Base-by-base conservation (phyloP, 1,140 invertebrate species). In the Macrobrachium rosenbergii region DNA sequence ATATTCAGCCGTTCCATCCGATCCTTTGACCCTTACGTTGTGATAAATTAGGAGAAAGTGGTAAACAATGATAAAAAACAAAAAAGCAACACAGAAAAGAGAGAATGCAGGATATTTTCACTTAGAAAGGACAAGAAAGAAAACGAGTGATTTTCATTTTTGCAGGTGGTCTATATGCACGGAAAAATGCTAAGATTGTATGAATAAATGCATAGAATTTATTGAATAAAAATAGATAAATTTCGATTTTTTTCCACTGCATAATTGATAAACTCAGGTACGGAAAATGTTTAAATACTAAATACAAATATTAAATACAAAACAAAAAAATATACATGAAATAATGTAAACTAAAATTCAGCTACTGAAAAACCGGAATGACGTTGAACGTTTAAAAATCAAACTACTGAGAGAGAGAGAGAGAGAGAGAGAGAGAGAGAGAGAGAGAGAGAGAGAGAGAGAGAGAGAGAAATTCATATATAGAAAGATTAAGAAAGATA, bases 351-450 rank as follows among this genome's bases (percentile, higher is more conserved):
- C n/a, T 78, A 52, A 23, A n/a, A 78, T 21, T 58, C 76, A 78
- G 37, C 45, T 59, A 12, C 10, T 21, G 10, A 72, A 10, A n/a
- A 11, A 12, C 67, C n/a, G n/a, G 67, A 28, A 12, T 21, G n/a
- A 11, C 7, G 19, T n/a, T 59, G n/a, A 78, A 78, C 23, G n/a
- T 16, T 19, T 37, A n/a, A 21, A 78, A 52, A 45, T 16, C 45
- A 52, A 78, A 21, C 45, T n/a, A 78, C 11, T 58, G 52, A 52
- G 37, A 77, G 75, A 59, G 63, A 67, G 63, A 67, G 63, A 67
- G 63, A 67, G 63, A 67, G 63, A 67, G 63, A 67, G 63, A 67
- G 63, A 67, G 63, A 67, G 63, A 67, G 63, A 67, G 63, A 67
- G 63, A 67, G 63, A 67, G 63, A 67, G 63, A 67, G 63, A 67